Conservation (phyloP, 2,797 vertebrate species). For the Aphelocoma californica region DNA sequence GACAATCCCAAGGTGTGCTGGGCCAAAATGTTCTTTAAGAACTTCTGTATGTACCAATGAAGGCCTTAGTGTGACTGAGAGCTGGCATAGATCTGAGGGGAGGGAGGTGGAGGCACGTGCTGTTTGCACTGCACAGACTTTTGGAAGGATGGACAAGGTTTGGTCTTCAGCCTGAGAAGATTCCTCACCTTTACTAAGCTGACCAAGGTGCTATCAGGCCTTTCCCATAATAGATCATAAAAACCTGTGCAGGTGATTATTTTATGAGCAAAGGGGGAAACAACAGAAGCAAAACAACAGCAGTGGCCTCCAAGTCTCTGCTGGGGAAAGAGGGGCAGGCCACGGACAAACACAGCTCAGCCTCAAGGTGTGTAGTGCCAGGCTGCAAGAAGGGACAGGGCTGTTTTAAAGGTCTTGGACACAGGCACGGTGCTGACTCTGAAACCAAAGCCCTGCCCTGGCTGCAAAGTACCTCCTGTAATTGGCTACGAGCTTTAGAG, state of each 20-base stretch:
- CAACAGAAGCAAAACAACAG: neutral
- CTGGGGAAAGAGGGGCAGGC: neutral
- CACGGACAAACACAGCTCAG: neutral
- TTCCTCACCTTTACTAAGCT: neutral
- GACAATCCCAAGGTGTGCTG: neutral
- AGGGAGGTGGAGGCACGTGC: neutral
- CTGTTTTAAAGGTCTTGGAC: slow-evolving; percentile 3
- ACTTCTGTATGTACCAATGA: neutral
- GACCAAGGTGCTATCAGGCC: neutral
- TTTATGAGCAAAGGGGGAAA: neutral
- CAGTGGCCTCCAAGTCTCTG: neutral
- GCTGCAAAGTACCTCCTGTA: neutral
- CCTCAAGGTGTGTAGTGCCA: neutral
- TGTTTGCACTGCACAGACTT: neutral
- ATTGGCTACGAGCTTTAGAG: slow-evolving; percentile 31
- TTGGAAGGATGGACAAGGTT: neutral
- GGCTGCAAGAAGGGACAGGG: slow-evolving; percentile 38
- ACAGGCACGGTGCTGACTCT: neutral
- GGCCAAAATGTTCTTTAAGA: neutral
- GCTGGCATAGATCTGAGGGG: neutral
- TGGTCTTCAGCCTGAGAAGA: neutral
- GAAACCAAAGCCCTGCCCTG: neutral
- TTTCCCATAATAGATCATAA: neutral
- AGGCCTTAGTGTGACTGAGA: neutral
- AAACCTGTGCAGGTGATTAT: neutral